Evolutionary conservation across 2,797 vertebrate species (phyloP).

Genomic region (Peromyscus eremicus): DNA sequence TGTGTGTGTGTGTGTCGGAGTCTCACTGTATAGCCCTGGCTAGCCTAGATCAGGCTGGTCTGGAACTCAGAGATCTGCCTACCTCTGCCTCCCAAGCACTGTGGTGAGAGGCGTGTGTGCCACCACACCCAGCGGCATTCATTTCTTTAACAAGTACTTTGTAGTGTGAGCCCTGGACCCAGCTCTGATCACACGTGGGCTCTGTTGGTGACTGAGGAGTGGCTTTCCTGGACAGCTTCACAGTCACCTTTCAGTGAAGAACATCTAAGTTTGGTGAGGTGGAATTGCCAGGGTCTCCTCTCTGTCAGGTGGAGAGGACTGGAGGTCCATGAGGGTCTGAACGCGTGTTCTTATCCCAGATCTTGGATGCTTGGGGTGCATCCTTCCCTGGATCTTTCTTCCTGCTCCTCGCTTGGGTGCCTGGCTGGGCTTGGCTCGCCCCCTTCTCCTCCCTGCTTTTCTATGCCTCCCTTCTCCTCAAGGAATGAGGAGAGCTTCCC

Average conservation of each 20-base stretch:
- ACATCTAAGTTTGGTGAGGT: background rate
- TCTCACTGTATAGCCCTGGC: background rate
- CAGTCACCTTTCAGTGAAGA: background rate
- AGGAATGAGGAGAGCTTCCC: too few species aligned
- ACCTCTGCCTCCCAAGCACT: too few species aligned
- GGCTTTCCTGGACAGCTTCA: background rate
- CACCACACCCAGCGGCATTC: too few species aligned
- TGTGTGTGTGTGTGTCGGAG: too few species aligned
- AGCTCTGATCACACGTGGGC: background rate
- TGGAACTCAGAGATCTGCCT: background rate
- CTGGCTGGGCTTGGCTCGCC: too few species aligned
- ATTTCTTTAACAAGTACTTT: background rate
- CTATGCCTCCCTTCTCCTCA: too few species aligned
- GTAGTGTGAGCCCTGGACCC: background rate
- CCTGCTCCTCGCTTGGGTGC: too few species aligned
- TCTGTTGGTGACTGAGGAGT: background rate
- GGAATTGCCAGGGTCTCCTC: background rate
- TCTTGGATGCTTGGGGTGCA: background rate
- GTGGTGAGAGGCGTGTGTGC: background rate
- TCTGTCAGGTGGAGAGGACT: background rate
- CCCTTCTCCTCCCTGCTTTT: too few species aligned
- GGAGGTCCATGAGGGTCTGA: background rate
- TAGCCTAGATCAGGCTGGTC: background rate
- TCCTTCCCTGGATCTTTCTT: too few species aligned
- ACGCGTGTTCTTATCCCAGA: background rate